Conservation (phyloP, 92 coral and sea anemone species). For the Virgularia gustaviana region DNA sequence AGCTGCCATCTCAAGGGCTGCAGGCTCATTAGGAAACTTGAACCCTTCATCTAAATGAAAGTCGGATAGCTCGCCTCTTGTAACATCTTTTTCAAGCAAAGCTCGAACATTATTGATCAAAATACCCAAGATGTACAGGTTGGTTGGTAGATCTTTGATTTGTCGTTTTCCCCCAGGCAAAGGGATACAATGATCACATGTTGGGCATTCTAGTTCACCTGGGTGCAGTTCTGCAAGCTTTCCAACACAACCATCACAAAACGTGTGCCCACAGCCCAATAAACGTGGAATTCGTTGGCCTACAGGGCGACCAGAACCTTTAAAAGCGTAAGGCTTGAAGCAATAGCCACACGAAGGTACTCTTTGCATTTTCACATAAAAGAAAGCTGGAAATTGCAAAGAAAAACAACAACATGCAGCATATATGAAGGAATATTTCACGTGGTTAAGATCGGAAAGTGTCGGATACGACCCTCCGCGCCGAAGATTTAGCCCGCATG, state of each 20-base stretch:
- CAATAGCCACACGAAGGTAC: constrained; percentile 86
- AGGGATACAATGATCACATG: constrained; percentile 59
- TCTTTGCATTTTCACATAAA: constrained; percentile 63
- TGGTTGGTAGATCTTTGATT: constrained; percentile 61
- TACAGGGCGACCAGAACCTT: constrained; percentile 64
- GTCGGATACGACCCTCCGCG: constrained; percentile 1
- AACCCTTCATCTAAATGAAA: constrained; percentile 14
- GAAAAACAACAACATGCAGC: background rate
- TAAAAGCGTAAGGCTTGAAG: constrained; percentile 73
- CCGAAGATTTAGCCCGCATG: too few relatives aligned
- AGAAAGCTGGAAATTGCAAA: background rate
- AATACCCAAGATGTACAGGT: constrained; percentile 72
- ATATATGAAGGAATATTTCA: background rate
- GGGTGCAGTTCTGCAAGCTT: constrained; percentile 69
- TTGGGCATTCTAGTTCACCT: constrained; percentile 67
- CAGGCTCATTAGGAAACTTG: background rate
- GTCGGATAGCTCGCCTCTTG: constrained; percentile 7
- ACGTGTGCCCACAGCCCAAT: constrained; percentile 87
- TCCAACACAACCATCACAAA: constrained; percentile 74
- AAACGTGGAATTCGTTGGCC: constrained; percentile 68
- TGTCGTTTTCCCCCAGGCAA: constrained; percentile 70
- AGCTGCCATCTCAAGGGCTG: background rate
- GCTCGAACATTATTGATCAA: constrained; percentile 65
- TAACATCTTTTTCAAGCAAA: constrained; percentile 57
- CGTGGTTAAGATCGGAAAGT: background rate